Evolutionary conservation across 1,140 invertebrate genomes (phyloP), one percentile per base, ranked within the genome.

Genomic region (Bombus pyrosoma): DNA sequence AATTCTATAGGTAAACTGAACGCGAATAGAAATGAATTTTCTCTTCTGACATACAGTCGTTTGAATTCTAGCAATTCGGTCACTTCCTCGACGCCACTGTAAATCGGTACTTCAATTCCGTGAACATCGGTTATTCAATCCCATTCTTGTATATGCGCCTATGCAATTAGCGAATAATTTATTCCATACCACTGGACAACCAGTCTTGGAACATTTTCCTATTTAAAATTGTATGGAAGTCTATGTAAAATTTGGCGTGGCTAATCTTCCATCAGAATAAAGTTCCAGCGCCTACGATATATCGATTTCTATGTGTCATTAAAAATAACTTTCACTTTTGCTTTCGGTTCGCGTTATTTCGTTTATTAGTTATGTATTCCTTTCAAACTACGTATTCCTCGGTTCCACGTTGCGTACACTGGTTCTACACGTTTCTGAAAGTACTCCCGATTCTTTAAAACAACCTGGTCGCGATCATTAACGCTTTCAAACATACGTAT

Each of bases 321-420:
- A 66, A 85, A 73, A 66, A 66, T 73, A 81, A 85, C 83, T 85
- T 85, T 85, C 83, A 85, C 83, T 85, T 81, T 80, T 69, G 41
- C 76, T 80, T 81, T 85, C 83, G 69, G 8, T 34, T 57, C 32
- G 25, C 9, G 64, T 80, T 85, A 78, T 85, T 66, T 71, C 22
- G 28, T 64, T 64, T 32, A 10, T 62, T n/a, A 62, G 28, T n/a
- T 62, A 83, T 77, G 18, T 53, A 53, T 53, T 53, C 47, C 47
- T 53, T 53, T 53, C 53, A 18, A 53, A 9, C 18, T 47, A 53
- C 18, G 6, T 53, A 53, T 59, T 57, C n/a, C 39, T 41, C 34
- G 39, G 32, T 25, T 68, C 39, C 37, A 59, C 68, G 28, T 69
- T 76, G 41, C 57, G 32, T 78, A 28, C 41, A 41, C 28, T 39